phyloP scores from a whole-genome alignment of 2,113 vertebrate species.

The Petrocephalus zakoni region DNA sequence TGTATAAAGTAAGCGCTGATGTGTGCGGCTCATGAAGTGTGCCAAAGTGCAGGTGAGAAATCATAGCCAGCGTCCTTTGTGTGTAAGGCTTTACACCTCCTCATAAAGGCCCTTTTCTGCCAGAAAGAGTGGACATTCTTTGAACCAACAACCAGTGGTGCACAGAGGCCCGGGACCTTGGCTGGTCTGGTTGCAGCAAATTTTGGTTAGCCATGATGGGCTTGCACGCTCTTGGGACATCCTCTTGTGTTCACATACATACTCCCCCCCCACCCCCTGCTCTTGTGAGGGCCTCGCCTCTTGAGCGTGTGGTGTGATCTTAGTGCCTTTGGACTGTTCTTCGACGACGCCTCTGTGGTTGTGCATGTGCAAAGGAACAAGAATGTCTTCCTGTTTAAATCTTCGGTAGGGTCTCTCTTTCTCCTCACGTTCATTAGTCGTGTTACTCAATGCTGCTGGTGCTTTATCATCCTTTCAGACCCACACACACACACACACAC shows the following conservation, averaged over 20 bases:
- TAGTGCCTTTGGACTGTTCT: not conserved
- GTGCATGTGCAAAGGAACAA: not conserved
- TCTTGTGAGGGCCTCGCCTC: not conserved
- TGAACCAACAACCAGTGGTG: not conserved
- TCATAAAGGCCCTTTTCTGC: not conserved
- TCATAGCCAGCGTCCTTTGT: not conserved
- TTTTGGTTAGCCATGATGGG: not conserved
- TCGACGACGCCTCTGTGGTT: not conserved
- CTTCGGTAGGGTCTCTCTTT: not conserved
- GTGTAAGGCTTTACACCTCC: not conserved
- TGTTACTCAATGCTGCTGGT: not conserved
- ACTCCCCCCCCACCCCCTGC: not conserved
- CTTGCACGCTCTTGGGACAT: not conserved
- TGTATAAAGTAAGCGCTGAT: not conserved
- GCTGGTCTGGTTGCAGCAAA: not conserved
- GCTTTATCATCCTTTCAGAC: not conserved
- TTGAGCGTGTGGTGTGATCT: not conserved
- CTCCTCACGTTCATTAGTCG: not conserved
- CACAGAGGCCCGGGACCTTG: not conserved
- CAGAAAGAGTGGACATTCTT: not conserved
- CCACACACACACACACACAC: conserved; percentile 5
- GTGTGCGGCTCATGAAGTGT: not conserved
- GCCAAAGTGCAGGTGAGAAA: not conserved
- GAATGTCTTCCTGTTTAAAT: not conserved
- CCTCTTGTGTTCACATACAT: not conserved